phyloP scores from a whole-genome alignment of 2,888 invertebrate genomes.

The Diaperis boleti region DNA sequence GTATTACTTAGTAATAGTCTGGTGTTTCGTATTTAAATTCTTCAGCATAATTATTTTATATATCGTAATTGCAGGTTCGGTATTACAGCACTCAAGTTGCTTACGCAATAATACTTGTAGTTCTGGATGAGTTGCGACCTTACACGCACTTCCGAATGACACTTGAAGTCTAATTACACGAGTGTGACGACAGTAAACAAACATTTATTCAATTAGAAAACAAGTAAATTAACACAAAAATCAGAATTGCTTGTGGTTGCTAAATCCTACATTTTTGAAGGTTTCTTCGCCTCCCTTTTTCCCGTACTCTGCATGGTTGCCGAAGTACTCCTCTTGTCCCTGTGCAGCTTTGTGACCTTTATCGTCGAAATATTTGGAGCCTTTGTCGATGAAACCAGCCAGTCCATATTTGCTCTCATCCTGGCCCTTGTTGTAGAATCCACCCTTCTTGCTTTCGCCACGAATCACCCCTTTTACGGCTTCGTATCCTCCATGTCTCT shows the following conservation, averaged over 20 bases:
- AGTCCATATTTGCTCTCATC: slow-evolving; percentile 70
- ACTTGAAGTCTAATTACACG: background rate
- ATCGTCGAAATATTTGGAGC: slow-evolving; percentile 78
- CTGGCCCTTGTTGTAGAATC: slow-evolving; percentile 39
- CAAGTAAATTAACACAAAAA: slow-evolving; percentile 1
- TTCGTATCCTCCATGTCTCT: slow-evolving; percentile 81
- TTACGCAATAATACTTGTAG: no score
- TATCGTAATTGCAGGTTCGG: no score
- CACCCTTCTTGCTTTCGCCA: slow-evolving; percentile 76
- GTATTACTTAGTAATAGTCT: no score
- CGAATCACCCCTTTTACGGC: slow-evolving; percentile 50
- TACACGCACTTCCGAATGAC: background rate
- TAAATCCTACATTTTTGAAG: slow-evolving; percentile 41
- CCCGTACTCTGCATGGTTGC: slow-evolving; percentile 18
- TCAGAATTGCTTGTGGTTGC: background rate
- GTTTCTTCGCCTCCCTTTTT: slow-evolving; percentile 30
- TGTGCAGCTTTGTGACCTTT: slow-evolving; percentile 79
- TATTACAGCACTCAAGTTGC: no score
- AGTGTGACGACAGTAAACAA: background rate
- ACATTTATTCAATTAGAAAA: slow-evolving; percentile 8
- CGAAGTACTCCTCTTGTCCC: slow-evolving; percentile 56
- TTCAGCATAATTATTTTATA: no score
- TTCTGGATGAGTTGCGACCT: slow-evolving; percentile 11
- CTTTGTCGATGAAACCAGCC: slow-evolving; percentile 70
- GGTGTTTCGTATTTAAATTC: no score